phyloP scores from a whole-genome alignment of 2,888 invertebrate species.

The Anaspis maculata region DNA sequence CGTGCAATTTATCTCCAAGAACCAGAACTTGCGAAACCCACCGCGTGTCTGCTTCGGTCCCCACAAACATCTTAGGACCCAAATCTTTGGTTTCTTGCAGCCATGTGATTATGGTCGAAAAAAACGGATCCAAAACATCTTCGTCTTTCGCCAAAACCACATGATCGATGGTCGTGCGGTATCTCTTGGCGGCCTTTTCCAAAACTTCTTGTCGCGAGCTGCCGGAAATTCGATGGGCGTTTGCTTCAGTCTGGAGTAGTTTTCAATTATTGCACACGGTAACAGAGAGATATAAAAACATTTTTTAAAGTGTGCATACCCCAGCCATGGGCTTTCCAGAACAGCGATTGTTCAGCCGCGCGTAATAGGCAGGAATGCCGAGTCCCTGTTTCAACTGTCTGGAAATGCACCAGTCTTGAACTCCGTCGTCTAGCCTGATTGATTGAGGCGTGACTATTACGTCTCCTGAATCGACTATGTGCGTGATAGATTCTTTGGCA shows the following conservation, averaged over 20 bases:
- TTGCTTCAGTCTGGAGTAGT: too few relatives aligned
- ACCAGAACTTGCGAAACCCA: slow-evolving; percentile 98
- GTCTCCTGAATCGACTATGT: slow-evolving; percentile 57
- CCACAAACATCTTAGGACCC: slow-evolving; percentile 74
- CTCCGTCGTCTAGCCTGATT: slow-evolving; percentile 65
- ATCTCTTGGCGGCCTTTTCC: slow-evolving; percentile 47
- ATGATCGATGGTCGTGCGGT: slow-evolving; percentile 43
- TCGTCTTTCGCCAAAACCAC: slow-evolving; percentile 57
- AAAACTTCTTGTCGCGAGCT: slow-evolving; percentile 52
- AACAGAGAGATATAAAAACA: too few relatives aligned
- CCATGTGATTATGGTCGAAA: slow-evolving; percentile 88
- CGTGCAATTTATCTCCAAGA: slow-evolving; percentile 71
- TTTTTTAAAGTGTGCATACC: too few relatives aligned
- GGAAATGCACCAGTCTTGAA: slow-evolving; percentile 91
- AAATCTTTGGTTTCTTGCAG: slow-evolving; percentile 57
- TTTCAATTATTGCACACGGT: too few relatives aligned
- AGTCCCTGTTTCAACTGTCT: slow-evolving; percentile 98
- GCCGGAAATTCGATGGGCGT: slow-evolving; percentile 86
- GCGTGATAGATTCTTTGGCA: slow-evolving; percentile 61
- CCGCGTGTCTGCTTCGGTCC: slow-evolving; percentile 94
- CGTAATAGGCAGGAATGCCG: slow-evolving; percentile 76
- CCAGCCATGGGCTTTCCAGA: too few relatives aligned
- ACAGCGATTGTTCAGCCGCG: slow-evolving; percentile 28
- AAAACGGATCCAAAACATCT: slow-evolving; percentile 92
- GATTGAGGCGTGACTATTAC: slow-evolving; percentile 65